These are phyloP conservation scores for Eretmochelys imbricata DNA, from an alignment of 2,113 vertebrate genomes.

Conservation along the genomic window DNA sequence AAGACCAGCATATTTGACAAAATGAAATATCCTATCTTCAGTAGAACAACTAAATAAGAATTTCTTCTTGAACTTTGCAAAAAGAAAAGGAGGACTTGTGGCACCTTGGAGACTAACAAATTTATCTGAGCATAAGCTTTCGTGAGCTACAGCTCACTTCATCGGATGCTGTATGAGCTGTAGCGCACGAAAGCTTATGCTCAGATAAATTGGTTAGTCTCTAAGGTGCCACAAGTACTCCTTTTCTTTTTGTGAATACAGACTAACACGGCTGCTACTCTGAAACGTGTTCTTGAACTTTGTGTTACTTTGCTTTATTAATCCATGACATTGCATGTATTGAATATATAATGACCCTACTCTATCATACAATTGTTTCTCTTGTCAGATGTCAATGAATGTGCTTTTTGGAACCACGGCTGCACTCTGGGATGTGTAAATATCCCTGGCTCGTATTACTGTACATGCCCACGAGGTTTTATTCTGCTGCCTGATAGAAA, in stretches of 20 bases:
- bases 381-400: conserved; percentile 92
- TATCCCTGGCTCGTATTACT: conserved; percentile 92
- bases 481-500: conserved; percentile 89
- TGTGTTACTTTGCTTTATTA: not conserved
- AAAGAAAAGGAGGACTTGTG: too few relatives aligned
- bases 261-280: too few relatives aligned
- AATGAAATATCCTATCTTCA: not conserved
- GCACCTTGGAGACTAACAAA: too few relatives aligned
- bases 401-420: conserved; percentile 91
- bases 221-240: too few relatives aligned
- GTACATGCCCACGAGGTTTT: conserved; percentile 91
- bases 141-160: too few relatives aligned
- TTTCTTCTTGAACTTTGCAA: not conserved
- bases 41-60: not conserved
- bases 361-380: not conserved
- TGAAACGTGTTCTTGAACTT: not conserved
- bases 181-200: too few relatives aligned
- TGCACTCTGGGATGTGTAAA: conserved; percentile 96
- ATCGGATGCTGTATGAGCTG: too few relatives aligned
- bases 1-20: not conserved
- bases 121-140: too few relatives aligned
- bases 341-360: fast-evolving
- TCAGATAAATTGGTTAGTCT: too few relatives aligned
- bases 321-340: not conserved
- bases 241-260: too few relatives aligned